Conservation (phyloP, 2,113 vertebrate genomes). For the Rissa tridactyla region DNA sequence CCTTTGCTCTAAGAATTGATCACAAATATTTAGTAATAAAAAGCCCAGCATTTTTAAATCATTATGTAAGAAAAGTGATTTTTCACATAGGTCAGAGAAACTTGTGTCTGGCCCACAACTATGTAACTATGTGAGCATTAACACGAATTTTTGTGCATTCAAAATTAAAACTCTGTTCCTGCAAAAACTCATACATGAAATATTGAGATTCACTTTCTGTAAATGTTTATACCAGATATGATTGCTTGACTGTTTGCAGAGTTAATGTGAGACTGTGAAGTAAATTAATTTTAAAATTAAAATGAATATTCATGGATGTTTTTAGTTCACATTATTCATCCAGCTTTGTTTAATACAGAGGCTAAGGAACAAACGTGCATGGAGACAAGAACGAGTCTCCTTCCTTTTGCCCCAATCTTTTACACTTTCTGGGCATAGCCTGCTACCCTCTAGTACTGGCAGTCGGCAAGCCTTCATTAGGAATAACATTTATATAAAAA, state of each 20-base stretch:
- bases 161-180: background rate
- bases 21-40: background rate
- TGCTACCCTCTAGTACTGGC: background rate
- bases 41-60: background rate
- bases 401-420: background rate
- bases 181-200: background rate
- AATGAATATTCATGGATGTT: conserved; percentile 40
- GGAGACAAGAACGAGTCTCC: background rate
- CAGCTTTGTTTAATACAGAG: background rate
- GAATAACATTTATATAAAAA: background rate
- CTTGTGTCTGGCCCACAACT: background rate
- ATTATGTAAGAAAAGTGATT: background rate
- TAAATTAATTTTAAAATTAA: conserved; percentile 29
- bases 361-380: background rate
- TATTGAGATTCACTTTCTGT: background rate
- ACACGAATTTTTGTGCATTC: background rate
- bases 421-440: background rate
- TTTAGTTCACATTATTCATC: background rate
- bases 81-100: background rate
- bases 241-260: conserved; percentile 46
- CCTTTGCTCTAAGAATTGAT: background rate
- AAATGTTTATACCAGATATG: background rate
- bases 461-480: background rate
- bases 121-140: background rate
- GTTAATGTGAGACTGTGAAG: conserved; percentile 3